Base-by-base conservation (phyloP, 2,113 vertebrate species). In the Mesembrinibis cayennensis region DNA sequence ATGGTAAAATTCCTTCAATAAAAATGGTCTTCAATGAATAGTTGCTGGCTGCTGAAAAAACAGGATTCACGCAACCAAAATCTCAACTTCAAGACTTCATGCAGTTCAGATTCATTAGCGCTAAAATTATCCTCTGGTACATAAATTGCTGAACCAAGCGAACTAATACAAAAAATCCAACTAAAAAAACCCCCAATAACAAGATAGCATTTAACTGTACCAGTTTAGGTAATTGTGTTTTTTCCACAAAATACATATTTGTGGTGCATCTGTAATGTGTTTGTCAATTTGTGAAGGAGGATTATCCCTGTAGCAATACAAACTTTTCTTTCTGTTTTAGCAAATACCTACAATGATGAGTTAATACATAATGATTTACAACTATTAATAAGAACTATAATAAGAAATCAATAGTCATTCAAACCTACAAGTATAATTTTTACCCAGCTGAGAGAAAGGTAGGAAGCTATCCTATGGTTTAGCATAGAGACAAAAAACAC, bases 351-450 rank as follows among this genome's bases (percentile, higher is more conserved):
- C 65, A 91, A 94, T 63, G 86, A 80, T 81, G 85, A 93, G 12
- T 86, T 96, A 95, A 94, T 91, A 72, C 74, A 89, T 86, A 96
- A 95, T 74, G 61, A 91, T 89, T 96, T 93, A 84, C 32, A 86
- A 45, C 92, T 98, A 98, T 97, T 98, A 97, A 97, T 97, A 98
- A 96, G 86, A 97, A 91, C 78, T 95, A 42, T 93, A 84, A 96
- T 89, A 96, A 97, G 85, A 95, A 96, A 98, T 97, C 97, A 96
- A 94, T 90, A 96, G 88, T 76, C 18, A 38, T 83, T 97, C 95
- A 96, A 96, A 92, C 61, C 59, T 94, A 71, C 59, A 93, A 96
- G 79, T 95, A 67, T 82, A 73, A 82, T 95, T 97, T 97, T 97
- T 95, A 82, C 67, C 49, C 63, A 90, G 23, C 69, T 71, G 61